phyloP scores from a whole-genome alignment of 23 tunicate genomes.

The Phallusia fumigata region DNA sequence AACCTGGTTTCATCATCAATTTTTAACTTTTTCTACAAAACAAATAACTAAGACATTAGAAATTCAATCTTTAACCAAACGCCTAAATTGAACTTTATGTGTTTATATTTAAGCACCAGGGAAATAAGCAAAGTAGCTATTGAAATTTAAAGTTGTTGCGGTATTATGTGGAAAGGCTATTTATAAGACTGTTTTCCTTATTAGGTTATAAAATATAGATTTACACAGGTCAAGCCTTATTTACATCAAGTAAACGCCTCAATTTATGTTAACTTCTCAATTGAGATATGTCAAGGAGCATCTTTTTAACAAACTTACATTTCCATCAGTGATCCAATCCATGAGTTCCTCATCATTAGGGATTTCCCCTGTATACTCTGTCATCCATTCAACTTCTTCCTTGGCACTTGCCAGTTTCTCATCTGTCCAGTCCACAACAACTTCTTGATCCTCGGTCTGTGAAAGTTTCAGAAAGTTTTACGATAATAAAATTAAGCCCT shows the following conservation, averaged over 20 bases:
- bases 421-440: constrained; percentile 74
- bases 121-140: too few relatives aligned
- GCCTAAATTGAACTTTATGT: too few relatives aligned
- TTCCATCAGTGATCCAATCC: constrained; percentile 72
- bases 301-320: constrained; percentile 33
- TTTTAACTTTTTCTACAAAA: constrained; percentile 55
- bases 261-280: too few relatives aligned
- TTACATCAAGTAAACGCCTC: too few relatives aligned
- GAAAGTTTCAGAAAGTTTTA: not conserved
- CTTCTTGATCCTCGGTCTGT: constrained; percentile 56
- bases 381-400: constrained; percentile 79
- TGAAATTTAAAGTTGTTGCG: too few relatives aligned
- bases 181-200: too few relatives aligned
- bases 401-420: constrained; percentile 45
- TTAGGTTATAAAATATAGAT: too few relatives aligned
- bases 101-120: not conserved
- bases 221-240: too few relatives aligned
- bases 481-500: too few relatives aligned
- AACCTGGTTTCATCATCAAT: constrained; percentile 82
- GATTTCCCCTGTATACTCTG: constrained; percentile 37
- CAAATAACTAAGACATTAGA: not conserved
- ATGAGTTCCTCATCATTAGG: constrained; percentile 62
- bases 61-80: not conserved
- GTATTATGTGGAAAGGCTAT: too few relatives aligned
- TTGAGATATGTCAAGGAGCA: too few relatives aligned